Evolutionary conservation across 2,113 vertebrate species (phyloP).

Genomic region (Phasianus colchicus): DNA sequence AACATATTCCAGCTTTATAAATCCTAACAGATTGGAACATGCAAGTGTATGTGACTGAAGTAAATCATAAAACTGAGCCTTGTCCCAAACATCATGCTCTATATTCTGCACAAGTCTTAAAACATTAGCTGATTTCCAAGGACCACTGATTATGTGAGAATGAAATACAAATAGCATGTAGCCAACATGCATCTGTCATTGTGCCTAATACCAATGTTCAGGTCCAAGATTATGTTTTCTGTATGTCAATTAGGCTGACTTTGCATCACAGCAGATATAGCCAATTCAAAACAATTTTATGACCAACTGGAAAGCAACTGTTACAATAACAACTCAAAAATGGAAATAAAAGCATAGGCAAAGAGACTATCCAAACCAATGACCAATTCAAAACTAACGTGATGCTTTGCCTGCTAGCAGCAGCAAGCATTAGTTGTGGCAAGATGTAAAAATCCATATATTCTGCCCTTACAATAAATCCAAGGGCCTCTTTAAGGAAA

Average conservation of each 20-base stretch:
- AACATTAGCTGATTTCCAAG: rapidly evolving
- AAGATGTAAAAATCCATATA: not conserved
- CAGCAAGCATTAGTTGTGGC: not conserved
- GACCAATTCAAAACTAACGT: not conserved
- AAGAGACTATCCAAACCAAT: not conserved
- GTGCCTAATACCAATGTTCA: not conserved
- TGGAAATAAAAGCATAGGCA: not conserved
- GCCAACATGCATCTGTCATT: rapidly evolving
- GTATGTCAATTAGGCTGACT: not conserved
- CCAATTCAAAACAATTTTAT: not conserved
- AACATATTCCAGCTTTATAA: not conserved
- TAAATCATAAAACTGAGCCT: rapidly evolving
- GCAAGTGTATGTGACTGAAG: not conserved
- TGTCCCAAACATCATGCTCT: not conserved
- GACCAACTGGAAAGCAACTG: not conserved
- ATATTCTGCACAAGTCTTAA: not conserved
- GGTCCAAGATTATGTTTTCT: not conserved
- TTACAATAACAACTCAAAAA: not conserved
- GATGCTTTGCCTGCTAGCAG: not conserved
- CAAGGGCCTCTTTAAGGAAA: not conserved
- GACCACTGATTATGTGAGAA: not conserved
- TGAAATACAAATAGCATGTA: not conserved
- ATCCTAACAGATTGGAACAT: not conserved
- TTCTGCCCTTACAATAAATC: not conserved
- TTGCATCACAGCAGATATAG: not conserved